These are phyloP conservation scores for Tineola bisselliella DNA, from an alignment of 2,888 invertebrate genomes.

Conservation along the genomic window DNA sequence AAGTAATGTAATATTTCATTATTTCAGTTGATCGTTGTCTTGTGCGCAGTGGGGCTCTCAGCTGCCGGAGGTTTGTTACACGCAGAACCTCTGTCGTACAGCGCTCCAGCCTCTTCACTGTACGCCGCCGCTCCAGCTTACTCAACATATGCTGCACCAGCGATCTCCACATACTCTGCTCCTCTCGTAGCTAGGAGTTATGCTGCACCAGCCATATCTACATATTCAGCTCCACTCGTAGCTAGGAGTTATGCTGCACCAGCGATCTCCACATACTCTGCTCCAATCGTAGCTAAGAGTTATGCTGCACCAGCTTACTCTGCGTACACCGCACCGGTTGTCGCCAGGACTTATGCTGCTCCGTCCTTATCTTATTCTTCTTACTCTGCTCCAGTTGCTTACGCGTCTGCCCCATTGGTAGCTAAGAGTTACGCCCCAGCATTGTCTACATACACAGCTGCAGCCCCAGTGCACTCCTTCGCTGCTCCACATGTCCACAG, in stretches of 20 bases:
- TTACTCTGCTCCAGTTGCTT: slow-evolving; percentile 37
- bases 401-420: slow-evolving; percentile 18
- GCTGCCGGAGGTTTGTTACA: slow-evolving; percentile 64
- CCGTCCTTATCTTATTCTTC: slow-evolving; percentile 24
- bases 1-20: background rate
- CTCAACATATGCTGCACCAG: slow-evolving; percentile 22
- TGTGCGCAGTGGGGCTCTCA: slow-evolving; percentile 68
- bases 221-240: slow-evolving; percentile 34
- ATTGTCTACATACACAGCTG: slow-evolving; percentile 21
- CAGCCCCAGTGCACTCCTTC: slow-evolving; percentile 20
- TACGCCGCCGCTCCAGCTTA: slow-evolving; percentile 27
- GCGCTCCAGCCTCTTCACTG: slow-evolving; percentile 39
- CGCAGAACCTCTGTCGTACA: slow-evolving; percentile 57
- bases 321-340: slow-evolving; percentile 20
- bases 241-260: slow-evolving; percentile 26
- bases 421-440: slow-evolving; percentile 11
- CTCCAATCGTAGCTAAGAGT: slow-evolving; percentile 38
- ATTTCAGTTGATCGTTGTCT: slow-evolving; percentile 64
- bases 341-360: slow-evolving; percentile 20
- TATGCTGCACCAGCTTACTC: slow-evolving; percentile 26
- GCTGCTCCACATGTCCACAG: slow-evolving; percentile 14
- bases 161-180: slow-evolving; percentile 27
- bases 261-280: slow-evolving; percentile 25
- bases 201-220: slow-evolving; percentile 38
- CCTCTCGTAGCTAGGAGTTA: slow-evolving; percentile 27